Evolutionary conservation across 2,113 vertebrate species (phyloP).

Genomic region (Cyprinodon brontotheroides): DNA sequence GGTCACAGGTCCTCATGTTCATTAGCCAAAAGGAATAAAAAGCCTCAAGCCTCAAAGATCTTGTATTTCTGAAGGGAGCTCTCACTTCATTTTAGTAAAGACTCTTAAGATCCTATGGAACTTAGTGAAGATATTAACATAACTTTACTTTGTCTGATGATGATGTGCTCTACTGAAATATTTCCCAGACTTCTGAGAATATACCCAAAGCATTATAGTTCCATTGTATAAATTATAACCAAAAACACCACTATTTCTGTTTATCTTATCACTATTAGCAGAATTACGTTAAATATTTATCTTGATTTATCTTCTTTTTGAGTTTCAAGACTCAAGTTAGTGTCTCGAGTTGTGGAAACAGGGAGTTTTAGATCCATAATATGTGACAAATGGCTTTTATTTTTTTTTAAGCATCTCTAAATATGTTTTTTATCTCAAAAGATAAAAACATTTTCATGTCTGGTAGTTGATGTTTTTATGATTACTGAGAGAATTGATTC

Average conservation of each 20-base stretch:
- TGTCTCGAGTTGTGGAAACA: background rate
- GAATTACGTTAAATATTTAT: too few species aligned
- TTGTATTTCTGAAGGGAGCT: background rate
- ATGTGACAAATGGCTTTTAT: background rate
- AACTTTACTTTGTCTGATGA: background rate
- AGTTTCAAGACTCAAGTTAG: background rate
- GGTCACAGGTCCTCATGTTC: background rate
- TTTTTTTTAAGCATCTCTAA: background rate
- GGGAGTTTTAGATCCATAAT: background rate
- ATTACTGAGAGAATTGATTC: too few species aligned
- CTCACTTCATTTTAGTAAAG: conserved; percentile 3
- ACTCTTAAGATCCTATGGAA: background rate
- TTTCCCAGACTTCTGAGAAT: too few species aligned
- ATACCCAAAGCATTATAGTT: too few species aligned
- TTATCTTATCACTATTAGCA: too few species aligned
- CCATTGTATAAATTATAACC: too few species aligned
- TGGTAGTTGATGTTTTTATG: too few species aligned
- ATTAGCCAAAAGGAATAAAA: background rate
- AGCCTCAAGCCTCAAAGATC: conserved; percentile 36
- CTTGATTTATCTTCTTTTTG: too few species aligned
- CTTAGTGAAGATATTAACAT: background rate
- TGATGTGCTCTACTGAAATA: too few species aligned
- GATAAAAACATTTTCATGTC: too few species aligned
- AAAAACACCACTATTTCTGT: too few species aligned
- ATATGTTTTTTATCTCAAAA: too few species aligned